Conservation (phyloP, 1,140 invertebrate species). For the Papilio aristodemus region DNA sequence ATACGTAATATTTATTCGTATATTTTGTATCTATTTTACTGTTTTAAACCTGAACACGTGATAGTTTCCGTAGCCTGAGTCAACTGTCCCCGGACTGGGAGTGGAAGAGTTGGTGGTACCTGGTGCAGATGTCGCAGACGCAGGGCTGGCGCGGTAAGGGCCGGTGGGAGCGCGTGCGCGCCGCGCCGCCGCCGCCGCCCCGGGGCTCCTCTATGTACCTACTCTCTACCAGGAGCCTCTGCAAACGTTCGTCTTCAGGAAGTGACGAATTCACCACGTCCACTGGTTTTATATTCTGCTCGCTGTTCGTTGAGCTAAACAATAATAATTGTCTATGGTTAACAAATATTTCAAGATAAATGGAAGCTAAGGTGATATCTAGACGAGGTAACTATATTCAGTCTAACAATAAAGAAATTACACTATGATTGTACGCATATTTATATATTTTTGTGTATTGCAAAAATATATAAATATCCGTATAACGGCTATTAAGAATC, state of each 20-base stretch:
- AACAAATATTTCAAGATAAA: no score
- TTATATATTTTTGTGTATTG: no score
- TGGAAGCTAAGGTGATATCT: no score
- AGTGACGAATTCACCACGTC: constrained; percentile 18
- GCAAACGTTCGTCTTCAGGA: constrained; percentile 43
- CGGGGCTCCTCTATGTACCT: constrained; percentile 53
- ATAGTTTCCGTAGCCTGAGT: neutral
- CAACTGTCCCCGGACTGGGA: constrained; percentile 29
- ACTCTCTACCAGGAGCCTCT: constrained; percentile 58
- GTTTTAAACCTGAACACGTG: no score
- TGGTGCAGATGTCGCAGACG: constrained; percentile 65
- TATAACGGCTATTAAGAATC: no score
- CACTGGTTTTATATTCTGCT: constrained; percentile 29
- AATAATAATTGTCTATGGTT: neutral
- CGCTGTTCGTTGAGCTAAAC: constrained; percentile 19
- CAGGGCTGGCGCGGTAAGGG: constrained; percentile 45
- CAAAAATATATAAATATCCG: no score
- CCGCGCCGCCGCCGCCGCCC: neutral
- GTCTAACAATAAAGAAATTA: no score
- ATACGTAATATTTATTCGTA: no score
- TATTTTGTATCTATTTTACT: no score
- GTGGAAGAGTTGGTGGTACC: constrained; percentile 69
- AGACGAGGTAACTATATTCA: no score
- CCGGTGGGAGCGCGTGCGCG: neutral
- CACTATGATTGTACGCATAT: no score